These are phyloP conservation scores for Elysia crispata DNA, from an alignment of 2,888 invertebrate species.

Conservation along the genomic window DNA sequence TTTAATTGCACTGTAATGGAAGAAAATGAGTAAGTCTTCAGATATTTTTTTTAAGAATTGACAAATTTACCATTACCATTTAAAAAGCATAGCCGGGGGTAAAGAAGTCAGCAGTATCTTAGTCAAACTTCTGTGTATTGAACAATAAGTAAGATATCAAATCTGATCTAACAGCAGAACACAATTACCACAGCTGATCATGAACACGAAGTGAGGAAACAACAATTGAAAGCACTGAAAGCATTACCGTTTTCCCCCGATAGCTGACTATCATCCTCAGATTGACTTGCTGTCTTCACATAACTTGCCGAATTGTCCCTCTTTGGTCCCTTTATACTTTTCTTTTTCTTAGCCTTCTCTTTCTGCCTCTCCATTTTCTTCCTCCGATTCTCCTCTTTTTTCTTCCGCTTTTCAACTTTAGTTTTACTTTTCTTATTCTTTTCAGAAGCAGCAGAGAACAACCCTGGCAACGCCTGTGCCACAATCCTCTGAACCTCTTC, in stretches of 20 bases:
- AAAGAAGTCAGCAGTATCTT: too few relatives aligned
- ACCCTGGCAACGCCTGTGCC: conserved; percentile 31
- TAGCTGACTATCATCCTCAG: not conserved
- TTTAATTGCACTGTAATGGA: too few relatives aligned
- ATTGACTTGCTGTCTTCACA: too few relatives aligned
- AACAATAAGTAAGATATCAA: too few relatives aligned
- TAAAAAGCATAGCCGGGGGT: too few relatives aligned
- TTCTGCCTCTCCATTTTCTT: conserved; percentile 30
- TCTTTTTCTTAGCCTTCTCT: conserved; percentile 37
- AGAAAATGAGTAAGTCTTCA: too few relatives aligned
- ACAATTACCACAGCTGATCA: too few relatives aligned
- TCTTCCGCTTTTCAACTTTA: conserved; percentile 53
- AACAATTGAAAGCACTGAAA: not conserved
- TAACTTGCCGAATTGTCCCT: too few relatives aligned
- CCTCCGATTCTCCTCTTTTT: conserved; percentile 26
- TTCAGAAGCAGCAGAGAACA: not conserved
- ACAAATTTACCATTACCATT: too few relatives aligned
- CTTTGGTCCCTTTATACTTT: conserved; percentile 3
- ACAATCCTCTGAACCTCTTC: conserved; percentile 55
- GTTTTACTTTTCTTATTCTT: conserved; percentile 33
- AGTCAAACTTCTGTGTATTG: too few relatives aligned
- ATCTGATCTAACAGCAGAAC: too few relatives aligned
- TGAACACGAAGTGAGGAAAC: not conserved
- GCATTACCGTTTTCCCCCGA: not conserved
- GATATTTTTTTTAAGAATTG: too few relatives aligned